Conservation (phyloP, 2,113 vertebrate genomes). For the Struthidea cinerea region DNA sequence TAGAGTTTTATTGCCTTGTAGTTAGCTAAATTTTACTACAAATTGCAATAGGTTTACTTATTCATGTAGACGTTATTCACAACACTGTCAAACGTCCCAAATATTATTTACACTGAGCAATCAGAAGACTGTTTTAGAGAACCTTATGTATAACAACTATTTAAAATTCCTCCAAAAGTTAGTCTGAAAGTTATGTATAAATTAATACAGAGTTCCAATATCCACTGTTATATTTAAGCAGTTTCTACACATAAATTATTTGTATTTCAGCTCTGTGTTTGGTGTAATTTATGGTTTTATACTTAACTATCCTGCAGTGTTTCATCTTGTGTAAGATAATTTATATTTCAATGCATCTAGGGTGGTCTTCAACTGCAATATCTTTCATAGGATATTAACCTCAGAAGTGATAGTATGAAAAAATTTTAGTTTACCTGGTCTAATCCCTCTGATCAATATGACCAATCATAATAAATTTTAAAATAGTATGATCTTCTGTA, state of each 20-base stretch:
- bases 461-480: background rate
- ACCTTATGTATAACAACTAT: background rate
- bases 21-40: background rate
- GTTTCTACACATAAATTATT: background rate
- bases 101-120: background rate
- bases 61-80: background rate
- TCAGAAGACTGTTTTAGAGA: background rate
- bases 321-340: background rate
- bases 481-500: accelerated
- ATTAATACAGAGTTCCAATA: background rate
- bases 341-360: background rate
- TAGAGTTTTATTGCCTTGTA: background rate
- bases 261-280: background rate
- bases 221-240: background rate
- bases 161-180: background rate
- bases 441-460: background rate
- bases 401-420: background rate
- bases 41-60: background rate
- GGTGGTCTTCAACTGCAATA: background rate
- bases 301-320: accelerated
- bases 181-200: background rate
- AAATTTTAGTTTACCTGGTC: background rate
- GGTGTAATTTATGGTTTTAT: background rate
- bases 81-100: background rate
- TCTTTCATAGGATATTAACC: background rate